Percentiles rank a stretch among this genome's conserved stretches.
phyloP scores from a whole-genome alignment of 2,113 vertebrate genomes.

The Craseonycteris thonglongyai region DNA sequence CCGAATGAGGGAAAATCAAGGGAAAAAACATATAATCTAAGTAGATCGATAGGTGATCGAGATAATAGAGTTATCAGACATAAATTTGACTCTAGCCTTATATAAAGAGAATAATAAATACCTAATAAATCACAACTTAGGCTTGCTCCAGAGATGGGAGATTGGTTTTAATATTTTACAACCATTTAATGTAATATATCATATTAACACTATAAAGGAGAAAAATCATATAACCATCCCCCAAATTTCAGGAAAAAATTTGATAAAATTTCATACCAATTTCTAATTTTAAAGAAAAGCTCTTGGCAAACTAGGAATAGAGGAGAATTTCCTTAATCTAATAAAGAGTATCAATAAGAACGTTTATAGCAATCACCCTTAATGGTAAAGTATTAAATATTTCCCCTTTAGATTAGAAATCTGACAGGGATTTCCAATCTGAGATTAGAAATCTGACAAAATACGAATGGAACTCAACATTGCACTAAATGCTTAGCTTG shows the following conservation, averaged over 20 bases:
- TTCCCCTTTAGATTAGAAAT: neutral
- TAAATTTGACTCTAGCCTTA: neutral
- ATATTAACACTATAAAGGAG: neutral
- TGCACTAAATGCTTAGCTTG: neutral
- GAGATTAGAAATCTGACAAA: neutral
- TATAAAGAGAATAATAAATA: neutral
- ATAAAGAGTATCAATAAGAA: neutral
- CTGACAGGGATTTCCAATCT: neutral
- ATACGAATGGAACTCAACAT: neutral
- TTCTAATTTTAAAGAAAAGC: neutral
- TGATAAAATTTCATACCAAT: neutral
- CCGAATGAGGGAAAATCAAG: conserved; percentile 19
- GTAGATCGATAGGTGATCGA: neutral
- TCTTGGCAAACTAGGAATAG: neutral
- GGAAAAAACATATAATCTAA: conserved; percentile 24
- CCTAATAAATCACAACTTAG: neutral
- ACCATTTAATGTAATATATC: neutral
- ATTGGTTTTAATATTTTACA: conserved; percentile 3
- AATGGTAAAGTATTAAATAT: neutral
- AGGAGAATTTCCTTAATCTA: neutral
- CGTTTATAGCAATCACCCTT: neutral
- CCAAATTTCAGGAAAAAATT: neutral
- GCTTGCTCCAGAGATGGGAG: neutral
- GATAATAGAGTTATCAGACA: neutral
- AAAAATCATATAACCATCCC: neutral